Conservation (phyloP, 2,113 vertebrate species). For the Rhinogobius similis region DNA sequence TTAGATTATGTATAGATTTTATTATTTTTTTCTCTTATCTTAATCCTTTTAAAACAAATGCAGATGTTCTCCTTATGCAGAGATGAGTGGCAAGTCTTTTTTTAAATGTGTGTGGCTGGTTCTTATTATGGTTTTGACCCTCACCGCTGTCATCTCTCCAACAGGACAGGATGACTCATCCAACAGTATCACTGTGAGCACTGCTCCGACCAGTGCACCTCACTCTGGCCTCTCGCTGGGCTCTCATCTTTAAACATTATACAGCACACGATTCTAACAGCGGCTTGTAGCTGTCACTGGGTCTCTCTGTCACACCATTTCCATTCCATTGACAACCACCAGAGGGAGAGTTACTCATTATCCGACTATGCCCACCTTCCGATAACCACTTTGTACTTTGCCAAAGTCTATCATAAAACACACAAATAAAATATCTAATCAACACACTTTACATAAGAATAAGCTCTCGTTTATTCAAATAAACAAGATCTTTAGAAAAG, state of each 20-base stretch:
- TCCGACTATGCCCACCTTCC: too few relatives aligned
- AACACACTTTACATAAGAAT: too few relatives aligned
- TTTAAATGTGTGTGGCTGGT: too few relatives aligned
- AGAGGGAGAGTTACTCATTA: neutral
- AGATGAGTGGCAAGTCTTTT: too few relatives aligned
- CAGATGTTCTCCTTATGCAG: too few relatives aligned
- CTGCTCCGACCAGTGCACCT: neutral
- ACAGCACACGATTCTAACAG: neutral
- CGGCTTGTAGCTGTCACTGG: conserved; percentile 1
- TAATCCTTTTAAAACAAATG: too few relatives aligned
- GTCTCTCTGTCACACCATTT: neutral
- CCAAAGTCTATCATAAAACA: neutral
- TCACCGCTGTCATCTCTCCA: neutral
- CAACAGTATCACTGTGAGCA: neutral
- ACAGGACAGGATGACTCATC: neutral
- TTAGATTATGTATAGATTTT: too few relatives aligned
- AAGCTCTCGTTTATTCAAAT: too few relatives aligned
- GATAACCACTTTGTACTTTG: neutral
- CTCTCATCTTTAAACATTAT: conserved; percentile 1
- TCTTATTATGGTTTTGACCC: neutral
- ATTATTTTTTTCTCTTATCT: too few relatives aligned
- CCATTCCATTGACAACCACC: neutral
- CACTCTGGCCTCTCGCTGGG: neutral
- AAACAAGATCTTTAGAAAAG: too few relatives aligned
- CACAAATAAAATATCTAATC: too few relatives aligned